These are phyloP conservation scores for Chloropsis cyanopogon DNA, from an alignment of 2,113 vertebrate species.

Conservation along the genomic window DNA sequence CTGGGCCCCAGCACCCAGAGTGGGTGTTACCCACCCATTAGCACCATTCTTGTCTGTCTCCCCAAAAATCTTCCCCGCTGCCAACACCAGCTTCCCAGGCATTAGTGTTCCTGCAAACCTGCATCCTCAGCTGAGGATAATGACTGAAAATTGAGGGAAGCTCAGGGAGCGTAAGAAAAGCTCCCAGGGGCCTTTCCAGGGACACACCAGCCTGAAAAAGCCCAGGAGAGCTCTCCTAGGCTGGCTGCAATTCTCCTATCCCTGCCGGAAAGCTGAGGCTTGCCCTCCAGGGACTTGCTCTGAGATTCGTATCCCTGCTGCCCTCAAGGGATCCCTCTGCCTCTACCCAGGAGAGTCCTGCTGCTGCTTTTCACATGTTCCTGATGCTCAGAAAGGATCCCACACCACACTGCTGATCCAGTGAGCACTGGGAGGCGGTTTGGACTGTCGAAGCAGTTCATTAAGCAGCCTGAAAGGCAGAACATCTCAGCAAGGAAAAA, in stretches of 20 bases:
- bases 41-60: neutral
- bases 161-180: neutral
- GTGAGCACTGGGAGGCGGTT: neutral
- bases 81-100: neutral
- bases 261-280: neutral
- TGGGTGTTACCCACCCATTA: neutral
- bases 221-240: neutral
- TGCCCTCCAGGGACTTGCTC: rapidly evolving
- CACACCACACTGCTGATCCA: neutral
- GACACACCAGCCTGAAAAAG: neutral
- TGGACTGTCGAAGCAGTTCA: neutral
- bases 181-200: neutral
- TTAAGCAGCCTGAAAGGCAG: neutral
- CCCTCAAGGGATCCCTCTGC: neutral
- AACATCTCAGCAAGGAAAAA: neutral
- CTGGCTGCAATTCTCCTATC: neutral
- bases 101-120: neutral
- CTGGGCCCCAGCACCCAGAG: rapidly evolving
- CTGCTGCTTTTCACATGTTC: neutral
- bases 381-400: neutral
- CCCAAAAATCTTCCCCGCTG: neutral
- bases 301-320: neutral
- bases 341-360: neutral
- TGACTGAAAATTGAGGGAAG: neutral
- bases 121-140: neutral